Conservation (phyloP, 2,888 invertebrate genomes). For the Rhamphomyia laevipes region DNA sequence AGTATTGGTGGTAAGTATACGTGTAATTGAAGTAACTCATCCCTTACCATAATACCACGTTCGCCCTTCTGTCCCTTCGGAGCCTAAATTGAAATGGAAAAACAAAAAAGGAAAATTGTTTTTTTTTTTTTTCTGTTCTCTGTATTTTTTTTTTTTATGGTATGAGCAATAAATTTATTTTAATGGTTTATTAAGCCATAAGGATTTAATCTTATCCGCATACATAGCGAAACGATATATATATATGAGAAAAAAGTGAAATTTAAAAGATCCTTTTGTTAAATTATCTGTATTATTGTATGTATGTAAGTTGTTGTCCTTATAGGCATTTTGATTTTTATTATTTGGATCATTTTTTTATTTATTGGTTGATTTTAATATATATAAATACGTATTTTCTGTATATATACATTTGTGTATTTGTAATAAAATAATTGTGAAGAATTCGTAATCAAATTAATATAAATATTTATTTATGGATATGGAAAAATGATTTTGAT, state of each 20-base stretch:
- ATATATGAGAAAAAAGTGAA: no score
- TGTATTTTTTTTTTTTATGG: not conserved
- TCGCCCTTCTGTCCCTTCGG: constrained; percentile 63
- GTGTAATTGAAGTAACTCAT: not conserved
- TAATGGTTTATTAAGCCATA: constrained; percentile 1
- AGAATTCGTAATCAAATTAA: constrained; percentile 7
- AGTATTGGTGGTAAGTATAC: no score
- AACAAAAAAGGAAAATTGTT: not conserved
- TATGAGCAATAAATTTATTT: not conserved
- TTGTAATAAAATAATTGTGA: not conserved
- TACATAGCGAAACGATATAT: no score
- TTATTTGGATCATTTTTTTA: not conserved
- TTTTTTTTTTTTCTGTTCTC: not conserved
- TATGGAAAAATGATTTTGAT: no score
- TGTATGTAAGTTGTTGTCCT: not conserved
- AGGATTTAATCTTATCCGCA: not conserved
- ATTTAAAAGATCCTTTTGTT: no score
- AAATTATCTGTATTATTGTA: no score
- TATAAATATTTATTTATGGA: constrained; percentile 3
- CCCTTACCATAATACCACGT: constrained; percentile 62
- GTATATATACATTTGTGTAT: not conserved
- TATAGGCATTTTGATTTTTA: not conserved
- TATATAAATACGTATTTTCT: no score
- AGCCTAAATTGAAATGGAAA: constrained; percentile 45
- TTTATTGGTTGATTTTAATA: not conserved